Evolutionary conservation across 2,113 vertebrate species (phyloP).

Genomic region (Daphoenositta chrysoptera): DNA sequence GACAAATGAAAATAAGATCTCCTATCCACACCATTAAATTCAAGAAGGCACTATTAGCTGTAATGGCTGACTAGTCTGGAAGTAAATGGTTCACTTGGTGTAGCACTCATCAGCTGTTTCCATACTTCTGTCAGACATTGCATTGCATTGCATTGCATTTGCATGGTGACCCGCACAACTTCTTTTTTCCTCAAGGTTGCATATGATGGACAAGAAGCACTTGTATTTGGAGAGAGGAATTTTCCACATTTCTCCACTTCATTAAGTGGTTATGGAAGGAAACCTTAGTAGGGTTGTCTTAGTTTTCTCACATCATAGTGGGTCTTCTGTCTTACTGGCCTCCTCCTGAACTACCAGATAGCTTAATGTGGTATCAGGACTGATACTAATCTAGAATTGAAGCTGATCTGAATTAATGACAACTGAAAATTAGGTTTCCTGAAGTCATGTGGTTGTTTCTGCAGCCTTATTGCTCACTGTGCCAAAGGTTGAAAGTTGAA

Average conservation of each 20-base stretch:
- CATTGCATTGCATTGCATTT: neutral
- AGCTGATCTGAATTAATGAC: neutral
- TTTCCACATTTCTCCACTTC: neutral
- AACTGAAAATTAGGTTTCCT: neutral
- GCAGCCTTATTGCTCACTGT: neutral
- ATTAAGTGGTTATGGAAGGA: neutral
- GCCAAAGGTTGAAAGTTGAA: neutral
- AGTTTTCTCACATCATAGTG: neutral
- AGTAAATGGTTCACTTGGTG: neutral
- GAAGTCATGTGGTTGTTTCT: neutral
- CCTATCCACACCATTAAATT: neutral
- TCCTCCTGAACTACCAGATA: neutral
- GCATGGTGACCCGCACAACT: neutral
- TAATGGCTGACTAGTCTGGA: neutral
- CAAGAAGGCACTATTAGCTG: neutral
- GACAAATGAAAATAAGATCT: neutral
- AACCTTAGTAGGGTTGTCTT: neutral
- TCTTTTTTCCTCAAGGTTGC: neutral
- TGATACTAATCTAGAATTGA: neutral
- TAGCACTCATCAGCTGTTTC: neutral
- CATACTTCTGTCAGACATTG: neutral
- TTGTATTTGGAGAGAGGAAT: neutral
- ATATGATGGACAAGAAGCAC: neutral
- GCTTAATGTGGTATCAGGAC: neutral
- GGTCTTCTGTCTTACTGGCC: neutral